These are phyloP conservation scores for Megaceryle alcyon DNA, from an alignment of 2,797 vertebrate species.

Conservation along the genomic window DNA sequence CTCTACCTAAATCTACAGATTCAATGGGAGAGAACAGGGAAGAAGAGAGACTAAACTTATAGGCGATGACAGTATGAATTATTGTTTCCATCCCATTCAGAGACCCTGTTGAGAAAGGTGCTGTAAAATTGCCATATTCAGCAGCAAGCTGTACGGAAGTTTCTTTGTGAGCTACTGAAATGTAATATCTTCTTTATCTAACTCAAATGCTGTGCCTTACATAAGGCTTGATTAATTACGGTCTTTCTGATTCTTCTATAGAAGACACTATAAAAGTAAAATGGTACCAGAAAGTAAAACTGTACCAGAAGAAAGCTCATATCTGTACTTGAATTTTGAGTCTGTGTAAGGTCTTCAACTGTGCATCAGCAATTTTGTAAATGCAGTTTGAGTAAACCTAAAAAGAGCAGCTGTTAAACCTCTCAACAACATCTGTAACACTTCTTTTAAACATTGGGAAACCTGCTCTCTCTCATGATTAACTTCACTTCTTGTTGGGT, in stretches of 20 bases:
- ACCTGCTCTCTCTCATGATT: conserved; percentile 39
- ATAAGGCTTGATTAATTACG: not conserved
- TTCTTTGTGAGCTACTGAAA: not conserved
- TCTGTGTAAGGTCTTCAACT: not conserved
- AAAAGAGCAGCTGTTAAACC: conserved; percentile 70
- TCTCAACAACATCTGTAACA: conserved; percentile 69
- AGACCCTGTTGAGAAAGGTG: not conserved
- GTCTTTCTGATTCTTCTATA: not conserved
- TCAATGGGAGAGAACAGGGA: not conserved
- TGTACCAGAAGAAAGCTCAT: conserved; percentile 33
- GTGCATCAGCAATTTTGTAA: conserved; percentile 52
- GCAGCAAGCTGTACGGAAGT: not conserved
- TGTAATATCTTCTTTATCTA: not conserved
- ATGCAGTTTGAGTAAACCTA: conserved; percentile 51
- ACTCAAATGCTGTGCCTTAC: not conserved
- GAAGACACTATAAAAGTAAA: not conserved
- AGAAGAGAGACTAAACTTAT: not conserved
- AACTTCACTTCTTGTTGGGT: conserved; percentile 16
- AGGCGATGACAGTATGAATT: not conserved
- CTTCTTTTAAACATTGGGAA: conserved; percentile 62
- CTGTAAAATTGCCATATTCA: not conserved
- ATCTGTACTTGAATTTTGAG: conserved; percentile 5
- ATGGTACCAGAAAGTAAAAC: conserved; percentile 1
- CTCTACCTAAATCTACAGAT: not conserved
- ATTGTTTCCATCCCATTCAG: not conserved